Conservation (phyloP, 2,888 invertebrate genomes). For the Lepeophtheirus nordmannii region DNA sequence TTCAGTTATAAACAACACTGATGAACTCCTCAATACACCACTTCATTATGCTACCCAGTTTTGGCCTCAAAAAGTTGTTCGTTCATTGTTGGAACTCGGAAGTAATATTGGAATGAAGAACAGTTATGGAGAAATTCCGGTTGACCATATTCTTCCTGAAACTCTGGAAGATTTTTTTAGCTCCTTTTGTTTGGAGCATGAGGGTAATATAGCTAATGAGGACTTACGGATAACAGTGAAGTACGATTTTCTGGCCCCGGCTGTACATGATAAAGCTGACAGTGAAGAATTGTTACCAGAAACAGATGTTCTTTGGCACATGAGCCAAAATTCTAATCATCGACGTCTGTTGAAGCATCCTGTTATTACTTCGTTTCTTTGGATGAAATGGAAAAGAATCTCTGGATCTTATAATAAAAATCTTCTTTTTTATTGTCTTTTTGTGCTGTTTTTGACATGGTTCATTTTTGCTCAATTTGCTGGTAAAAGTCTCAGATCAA, state of each 20-base stretch:
- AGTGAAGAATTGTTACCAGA: constrained; percentile 36
- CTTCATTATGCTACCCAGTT: constrained; percentile 40
- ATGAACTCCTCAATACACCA: constrained; percentile 49
- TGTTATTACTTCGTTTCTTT: constrained; percentile 42
- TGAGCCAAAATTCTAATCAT: constrained; percentile 51
- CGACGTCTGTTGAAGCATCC: constrained; percentile 40
- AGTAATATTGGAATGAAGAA: constrained; percentile 54
- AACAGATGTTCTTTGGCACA: constrained; percentile 55
- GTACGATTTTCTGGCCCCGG: constrained; percentile 51
- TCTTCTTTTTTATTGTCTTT: constrained; percentile 51
- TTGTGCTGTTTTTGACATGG: constrained; percentile 49
- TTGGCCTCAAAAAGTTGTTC: constrained; percentile 15
- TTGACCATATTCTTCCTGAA: constrained; percentile 53
- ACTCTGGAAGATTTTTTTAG: constrained; percentile 54
- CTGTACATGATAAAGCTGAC: constrained; percentile 6
- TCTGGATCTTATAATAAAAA: constrained; percentile 55
- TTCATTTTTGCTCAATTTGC: constrained; percentile 43
- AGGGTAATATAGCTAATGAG: constrained; percentile 48
- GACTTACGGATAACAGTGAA: constrained; percentile 56
- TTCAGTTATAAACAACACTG: constrained; percentile 44
- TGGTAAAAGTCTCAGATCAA: constrained; percentile 5
- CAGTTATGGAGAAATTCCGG: constrained; percentile 48
- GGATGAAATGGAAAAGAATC: constrained; percentile 63
- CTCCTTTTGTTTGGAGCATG: constrained; percentile 51
- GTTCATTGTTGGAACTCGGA: constrained; percentile 35